Evolutionary conservation across 1,140 invertebrate genomes (phyloP).

Genomic region (Drosophila bocqueti): DNA sequence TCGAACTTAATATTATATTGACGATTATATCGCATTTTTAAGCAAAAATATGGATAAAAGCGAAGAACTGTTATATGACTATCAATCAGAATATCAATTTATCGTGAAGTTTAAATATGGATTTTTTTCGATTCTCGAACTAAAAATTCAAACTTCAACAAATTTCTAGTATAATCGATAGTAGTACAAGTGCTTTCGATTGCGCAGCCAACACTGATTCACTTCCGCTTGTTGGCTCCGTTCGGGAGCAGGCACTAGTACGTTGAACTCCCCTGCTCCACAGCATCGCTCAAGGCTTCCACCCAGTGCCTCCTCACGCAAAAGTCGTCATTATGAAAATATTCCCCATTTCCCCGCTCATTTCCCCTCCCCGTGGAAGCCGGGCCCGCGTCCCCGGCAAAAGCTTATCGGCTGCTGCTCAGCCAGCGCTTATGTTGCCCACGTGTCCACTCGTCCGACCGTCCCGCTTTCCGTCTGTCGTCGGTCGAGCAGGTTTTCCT

Average conservation of each 20-base stretch:
- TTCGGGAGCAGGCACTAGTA: constrained; percentile 28
- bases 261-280: constrained; percentile 49
- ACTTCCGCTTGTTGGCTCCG: constrained; percentile 64
- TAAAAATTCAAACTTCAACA: background rate
- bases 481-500: constrained; percentile 69
- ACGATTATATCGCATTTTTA: background rate
- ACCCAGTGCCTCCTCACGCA: constrained; percentile 43
- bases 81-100: background rate
- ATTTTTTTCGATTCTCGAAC: background rate
- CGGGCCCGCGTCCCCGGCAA: constrained; percentile 14
- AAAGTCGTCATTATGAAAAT: constrained; percentile 59
- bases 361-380: constrained; percentile 3
- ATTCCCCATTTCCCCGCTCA: constrained; percentile 31
- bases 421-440: constrained; percentile 71
- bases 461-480: constrained; percentile 19
- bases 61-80: background rate
- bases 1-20: background rate
- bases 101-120: background rate
- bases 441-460: constrained; percentile 36
- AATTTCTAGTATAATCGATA: background rate
- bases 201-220: constrained; percentile 6
- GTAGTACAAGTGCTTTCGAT: background rate
- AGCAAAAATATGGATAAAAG: background rate
- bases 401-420: constrained; percentile 73
- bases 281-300: constrained; percentile 10